Evolutionary conservation across 2,888 invertebrate genomes (phyloP).

Genomic region (Therioaphis trifolii): DNA sequence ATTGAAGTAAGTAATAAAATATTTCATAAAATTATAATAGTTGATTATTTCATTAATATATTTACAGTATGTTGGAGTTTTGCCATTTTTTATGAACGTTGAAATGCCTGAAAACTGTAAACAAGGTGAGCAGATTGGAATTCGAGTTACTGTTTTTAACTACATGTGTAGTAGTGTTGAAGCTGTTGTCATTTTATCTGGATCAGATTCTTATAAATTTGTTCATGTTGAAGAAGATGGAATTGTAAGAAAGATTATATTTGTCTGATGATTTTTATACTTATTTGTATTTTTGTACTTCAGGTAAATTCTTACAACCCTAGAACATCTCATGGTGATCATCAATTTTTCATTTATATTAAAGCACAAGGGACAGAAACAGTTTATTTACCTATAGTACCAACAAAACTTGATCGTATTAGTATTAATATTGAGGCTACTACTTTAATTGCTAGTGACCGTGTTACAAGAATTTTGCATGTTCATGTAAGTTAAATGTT

Average conservation of each 20-base stretch:
- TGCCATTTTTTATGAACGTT: slow-evolving; percentile 94
- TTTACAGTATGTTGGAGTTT: slow-evolving; percentile 83
- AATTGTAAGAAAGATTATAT: slow-evolving; percentile 71
- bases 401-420: slow-evolving; percentile 81
- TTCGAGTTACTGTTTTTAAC: slow-evolving; percentile 93
- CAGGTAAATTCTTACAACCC: slow-evolving; percentile 86
- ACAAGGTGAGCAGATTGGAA: slow-evolving; percentile 93
- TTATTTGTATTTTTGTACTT: slow-evolving; percentile 42
- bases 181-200: slow-evolving; percentile 86
- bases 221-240: slow-evolving; percentile 92
- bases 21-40: not conserved
- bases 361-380: slow-evolving; percentile 81
- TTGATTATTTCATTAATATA: slow-evolving; percentile 41
- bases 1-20: slow-evolving; percentile 73
- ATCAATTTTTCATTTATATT: slow-evolving; percentile 93
- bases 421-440: slow-evolving; percentile 81
- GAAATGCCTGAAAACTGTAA: slow-evolving; percentile 87
- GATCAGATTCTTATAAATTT: slow-evolving; percentile 88
- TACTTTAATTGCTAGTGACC: slow-evolving; percentile 80
- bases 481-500: slow-evolving; percentile 79
- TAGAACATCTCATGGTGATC: slow-evolving; percentile 89
- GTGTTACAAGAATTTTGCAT: slow-evolving; percentile 74
- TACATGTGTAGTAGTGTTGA: slow-evolving; percentile 87
- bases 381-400: slow-evolving; percentile 91
- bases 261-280: slow-evolving; percentile 2